Evolutionary conservation across 2,113 vertebrate genomes (phyloP).

Genomic region (Isichthys henryi): DNA sequence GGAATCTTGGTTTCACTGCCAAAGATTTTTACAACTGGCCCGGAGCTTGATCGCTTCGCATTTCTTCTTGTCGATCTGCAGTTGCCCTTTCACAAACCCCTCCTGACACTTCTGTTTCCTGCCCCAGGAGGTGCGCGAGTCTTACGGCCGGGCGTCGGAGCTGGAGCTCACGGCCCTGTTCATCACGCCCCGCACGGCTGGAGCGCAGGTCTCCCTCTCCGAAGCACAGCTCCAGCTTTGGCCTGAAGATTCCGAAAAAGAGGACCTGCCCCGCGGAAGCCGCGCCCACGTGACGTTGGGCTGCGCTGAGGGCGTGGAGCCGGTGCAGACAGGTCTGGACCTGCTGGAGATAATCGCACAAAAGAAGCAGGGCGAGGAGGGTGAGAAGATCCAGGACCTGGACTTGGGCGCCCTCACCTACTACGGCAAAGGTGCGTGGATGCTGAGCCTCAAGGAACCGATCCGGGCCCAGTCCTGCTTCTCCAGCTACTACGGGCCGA

Average conservation of each 20-base stretch:
- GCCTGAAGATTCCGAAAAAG: constrained; percentile 72
- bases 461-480: constrained; percentile 69
- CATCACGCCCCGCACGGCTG: constrained; percentile 80
- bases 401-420: constrained; percentile 76
- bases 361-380: constrained; percentile 67
- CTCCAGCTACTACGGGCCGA: constrained; percentile 76
- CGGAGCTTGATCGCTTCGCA: neutral
- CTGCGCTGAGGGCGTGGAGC: constrained; percentile 65
- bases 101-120: neutral
- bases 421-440: constrained; percentile 77
- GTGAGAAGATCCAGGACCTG: constrained; percentile 67
- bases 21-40: neutral
- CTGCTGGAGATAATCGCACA: constrained; percentile 79
- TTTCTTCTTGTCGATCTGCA: neutral
- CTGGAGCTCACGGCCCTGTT: constrained; percentile 77
- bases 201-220: constrained; percentile 72
- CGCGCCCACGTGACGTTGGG: constrained; percentile 86
- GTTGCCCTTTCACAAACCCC: neutral
- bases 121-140: constrained; percentile 66
- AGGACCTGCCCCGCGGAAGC: constrained; percentile 67
- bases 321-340: constrained; percentile 80
- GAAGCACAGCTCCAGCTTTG: constrained; percentile 77
- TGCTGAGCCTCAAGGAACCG: constrained; percentile 74
- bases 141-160: constrained; percentile 61
- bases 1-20: neutral